Evolutionary conservation across 2,888 invertebrate species (phyloP).

Genomic region (Notodonta dromedarius): DNA sequence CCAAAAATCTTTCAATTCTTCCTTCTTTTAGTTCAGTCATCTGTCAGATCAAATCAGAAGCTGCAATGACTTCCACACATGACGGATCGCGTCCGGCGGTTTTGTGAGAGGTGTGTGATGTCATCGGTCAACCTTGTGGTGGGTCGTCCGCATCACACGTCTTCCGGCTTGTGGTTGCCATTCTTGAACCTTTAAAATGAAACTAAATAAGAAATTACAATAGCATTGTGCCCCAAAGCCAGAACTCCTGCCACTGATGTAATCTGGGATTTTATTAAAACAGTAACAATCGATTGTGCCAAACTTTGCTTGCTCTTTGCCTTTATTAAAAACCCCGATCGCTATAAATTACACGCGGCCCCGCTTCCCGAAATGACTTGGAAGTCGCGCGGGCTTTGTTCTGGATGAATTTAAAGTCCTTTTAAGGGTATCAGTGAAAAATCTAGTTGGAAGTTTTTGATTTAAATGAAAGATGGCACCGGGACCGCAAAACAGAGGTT

Average conservation of each 20-base stretch:
- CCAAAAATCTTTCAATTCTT: too few relatives aligned
- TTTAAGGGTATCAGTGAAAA: conserved; percentile 39
- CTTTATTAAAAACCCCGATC: conserved; percentile 42
- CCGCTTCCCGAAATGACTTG: conserved; percentile 35
- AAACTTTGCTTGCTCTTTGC: conserved; percentile 21
- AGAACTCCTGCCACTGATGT: neutral
- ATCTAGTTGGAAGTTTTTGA: conserved; percentile 38
- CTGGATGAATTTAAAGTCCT: conserved; percentile 35
- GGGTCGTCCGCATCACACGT: too few relatives aligned
- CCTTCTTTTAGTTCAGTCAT: too few relatives aligned
- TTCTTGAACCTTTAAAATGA: too few relatives aligned
- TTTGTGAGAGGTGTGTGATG: too few relatives aligned
- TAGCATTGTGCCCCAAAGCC: neutral
- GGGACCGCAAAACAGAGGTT: neutral
- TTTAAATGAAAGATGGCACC: conserved; percentile 33
- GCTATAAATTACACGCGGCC: conserved; percentile 37
- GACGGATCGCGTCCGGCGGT: too few relatives aligned
- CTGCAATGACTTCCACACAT: too few relatives aligned
- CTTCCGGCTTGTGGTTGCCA: too few relatives aligned
- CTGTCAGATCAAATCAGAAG: too few relatives aligned
- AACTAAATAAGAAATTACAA: neutral
- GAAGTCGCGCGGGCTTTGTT: conserved; percentile 30
- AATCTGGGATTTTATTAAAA: conserved; percentile 28
- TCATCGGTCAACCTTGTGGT: too few relatives aligned
- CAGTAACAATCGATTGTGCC: conserved; percentile 25